Base-by-base conservation (phyloP, 2,797 vertebrate species). In the Myiotriccus ornatus region DNA sequence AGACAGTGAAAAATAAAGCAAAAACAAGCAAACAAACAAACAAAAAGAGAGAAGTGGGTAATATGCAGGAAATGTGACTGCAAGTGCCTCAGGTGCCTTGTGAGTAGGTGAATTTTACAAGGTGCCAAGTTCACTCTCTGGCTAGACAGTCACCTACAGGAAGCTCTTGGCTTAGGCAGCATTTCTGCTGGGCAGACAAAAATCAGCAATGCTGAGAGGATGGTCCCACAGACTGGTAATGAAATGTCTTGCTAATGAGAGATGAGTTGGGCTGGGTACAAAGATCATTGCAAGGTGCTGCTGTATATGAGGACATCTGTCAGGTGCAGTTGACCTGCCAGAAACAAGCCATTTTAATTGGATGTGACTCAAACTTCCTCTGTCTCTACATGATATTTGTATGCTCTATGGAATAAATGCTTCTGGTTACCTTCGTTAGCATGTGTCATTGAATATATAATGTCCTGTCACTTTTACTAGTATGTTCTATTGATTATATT, bases 251-350 rank as follows among this genome's bases (percentile, higher is more conserved):
- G 76, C 87, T 94, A 94, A 96, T 90, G 83, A 95, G 88, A 90
- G 67, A 94, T 95, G 92, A 95, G 91, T 95, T 96, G 91, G 87
- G 79, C 85, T 96, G 69, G 43, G 65, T 94, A 95, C 95, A 94
- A 91, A 94, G 95, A 94, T 96, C 91, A 95, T 95, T 81, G 87
- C 90, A 94, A 96, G 94, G 85, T 90, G 85, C 80, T 91, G 87
- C 47, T 92, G 63, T 46, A 93, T 96, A 87, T 83, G 81, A 96
- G 95, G 96, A 96, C 91, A 95, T 96, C 95, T 95, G 95, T 95
- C 93, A 95, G 88, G 77, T 55, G 52, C 68, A 90, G 93, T 70
- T 94, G 89, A 89, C 93, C 84, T 92, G 94, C 93, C 96, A 95
- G 89, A 74, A 94, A 87, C 20, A 82, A 96, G 81, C 78, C 62